Conservation (phyloP, 1,140 invertebrate genomes). For the Brachionus asplanchnoidis region DNA sequence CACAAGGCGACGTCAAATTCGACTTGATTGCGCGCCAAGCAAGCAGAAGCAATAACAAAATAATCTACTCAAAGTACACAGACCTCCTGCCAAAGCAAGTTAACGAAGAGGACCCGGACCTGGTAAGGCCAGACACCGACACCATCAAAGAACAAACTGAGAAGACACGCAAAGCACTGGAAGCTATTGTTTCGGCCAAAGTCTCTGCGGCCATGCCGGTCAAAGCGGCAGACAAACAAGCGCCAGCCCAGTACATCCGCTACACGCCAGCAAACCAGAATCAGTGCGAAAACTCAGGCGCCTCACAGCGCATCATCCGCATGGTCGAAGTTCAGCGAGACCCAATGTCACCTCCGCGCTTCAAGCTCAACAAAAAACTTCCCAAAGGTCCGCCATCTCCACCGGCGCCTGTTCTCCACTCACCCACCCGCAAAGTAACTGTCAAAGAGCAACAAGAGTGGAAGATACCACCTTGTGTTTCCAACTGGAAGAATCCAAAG, state of each 20-base stretch:
- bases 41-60: slow-evolving; percentile 78
- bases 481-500: slow-evolving; percentile 98
- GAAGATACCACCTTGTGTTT: slow-evolving; percentile 99
- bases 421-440: slow-evolving; percentile 90
- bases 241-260: slow-evolving; percentile 84
- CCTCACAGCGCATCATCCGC: slow-evolving; percentile 92
- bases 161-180: slow-evolving; percentile 53
- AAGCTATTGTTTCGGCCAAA: slow-evolving; percentile 54
- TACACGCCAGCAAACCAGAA: slow-evolving; percentile 90
- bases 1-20: slow-evolving; percentile 83
- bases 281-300: slow-evolving; percentile 87
- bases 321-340: slow-evolving; percentile 92
- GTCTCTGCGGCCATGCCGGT: slow-evolving; percentile 84
- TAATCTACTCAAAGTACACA: slow-evolving; percentile 88
- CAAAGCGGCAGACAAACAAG: slow-evolving; percentile 78
- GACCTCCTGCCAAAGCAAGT: slow-evolving; percentile 90
- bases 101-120: slow-evolving; percentile 75
- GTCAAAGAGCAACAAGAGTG: slow-evolving; percentile 98
- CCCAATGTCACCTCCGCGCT: slow-evolving; percentile 96
- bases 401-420: slow-evolving; percentile 92
- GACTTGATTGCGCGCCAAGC: slow-evolving; percentile 90
- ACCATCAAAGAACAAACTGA: slow-evolving; percentile 57
- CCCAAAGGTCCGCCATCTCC: slow-evolving; percentile 94
- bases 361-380: slow-evolving; percentile 73
- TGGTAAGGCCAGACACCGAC: slow-evolving; percentile 78